Percentiles rank a stretch among this genome's conserved stretches.
These are phyloP conservation scores for Microvelia longipes DNA, from an alignment of 1,140 invertebrate genomes.

Conservation along the genomic window DNA sequence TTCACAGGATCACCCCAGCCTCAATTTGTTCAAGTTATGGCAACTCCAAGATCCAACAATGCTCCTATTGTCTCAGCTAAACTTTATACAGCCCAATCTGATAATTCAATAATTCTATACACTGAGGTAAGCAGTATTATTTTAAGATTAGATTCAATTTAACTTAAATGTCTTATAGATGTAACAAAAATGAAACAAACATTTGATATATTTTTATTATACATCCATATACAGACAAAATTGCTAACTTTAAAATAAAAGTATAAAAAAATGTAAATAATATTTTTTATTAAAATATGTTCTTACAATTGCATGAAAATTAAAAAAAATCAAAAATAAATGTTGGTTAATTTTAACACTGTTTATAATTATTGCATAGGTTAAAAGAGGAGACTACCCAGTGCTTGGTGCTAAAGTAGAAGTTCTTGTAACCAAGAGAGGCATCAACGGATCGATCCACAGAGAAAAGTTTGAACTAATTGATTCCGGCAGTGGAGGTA, in stretches of 20 bases:
- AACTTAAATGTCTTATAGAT: background rate
- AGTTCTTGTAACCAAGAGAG: conserved; percentile 31
- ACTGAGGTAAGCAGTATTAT: conserved; percentile 28
- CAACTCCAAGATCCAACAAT: conserved; percentile 29
- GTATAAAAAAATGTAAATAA: too few relatives aligned
- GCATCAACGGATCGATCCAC: conserved; percentile 30
- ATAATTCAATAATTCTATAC: conserved; percentile 32
- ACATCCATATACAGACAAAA: too few relatives aligned
- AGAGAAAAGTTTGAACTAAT: conserved; percentile 34
- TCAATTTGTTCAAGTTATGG: conserved; percentile 38
- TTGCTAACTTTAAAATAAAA: too few relatives aligned
- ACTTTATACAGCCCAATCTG: conserved; percentile 29
- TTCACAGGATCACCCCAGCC: conserved; percentile 39
- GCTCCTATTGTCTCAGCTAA: conserved; percentile 30
- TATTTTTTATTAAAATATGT: too few relatives aligned
- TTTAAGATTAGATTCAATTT: too few relatives aligned
- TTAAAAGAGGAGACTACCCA: conserved; percentile 36
- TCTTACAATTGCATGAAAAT: too few relatives aligned
- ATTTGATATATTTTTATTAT: too few relatives aligned
- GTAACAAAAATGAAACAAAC: background rate
- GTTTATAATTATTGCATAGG: conserved; percentile 22
- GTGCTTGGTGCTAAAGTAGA: conserved; percentile 36
- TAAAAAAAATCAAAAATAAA: too few relatives aligned
- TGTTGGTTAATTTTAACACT: too few relatives aligned
- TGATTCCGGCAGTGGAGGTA: conserved; percentile 43